Evolutionary conservation across 1,140 invertebrate species (phyloP), one percentile per base, ranked within the genome.

Genomic region (Drosophila tani): DNA sequence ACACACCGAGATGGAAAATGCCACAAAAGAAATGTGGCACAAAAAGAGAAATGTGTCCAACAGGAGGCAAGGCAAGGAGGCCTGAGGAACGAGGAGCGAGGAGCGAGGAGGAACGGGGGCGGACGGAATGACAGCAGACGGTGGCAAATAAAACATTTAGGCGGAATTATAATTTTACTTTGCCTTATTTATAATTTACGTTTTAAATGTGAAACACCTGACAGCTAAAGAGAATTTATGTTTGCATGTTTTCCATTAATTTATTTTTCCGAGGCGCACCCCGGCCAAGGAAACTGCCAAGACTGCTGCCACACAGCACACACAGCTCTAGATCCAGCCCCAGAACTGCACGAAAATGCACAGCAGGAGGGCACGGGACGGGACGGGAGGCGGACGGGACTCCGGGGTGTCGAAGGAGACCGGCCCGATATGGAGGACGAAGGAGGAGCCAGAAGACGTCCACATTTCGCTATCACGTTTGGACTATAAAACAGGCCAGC

Each of bases 181-280:
- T 83, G 79, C 85, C 85, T 82, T 82, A 90, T 90, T 82, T 90
- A 90, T 90, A 90, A 90, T 90, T 90, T 90, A 90, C 85, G 86
- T 90, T 85, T 81, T 90, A 90, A 90, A 90, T 90, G 85, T 90
- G 85, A 90, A 90, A 90, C 85, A 90, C 85, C 85, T 90, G 85
- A 90, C 85, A 90, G 85, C 85, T 84, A 81, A 80, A 90, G 80
- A 84, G 85, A 90, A 90, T 90, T 90, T 90, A 90, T 90, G 85
- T 90, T 90, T 82, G 85, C 85, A 90, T 90, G 85, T 91, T 90
- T 82, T 83, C 75, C 85, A 90, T 90, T 90, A 90, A 90, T 90
- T 90, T 90, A 90, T 90, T 90, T 90, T 90, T 90, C 85, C 81
- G 76, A 73, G 62, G 50, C 73, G 58, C 60, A 58, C 59, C 41